phyloP scores from a whole-genome alignment of 2,113 vertebrate species.

The Jacana jacana region DNA sequence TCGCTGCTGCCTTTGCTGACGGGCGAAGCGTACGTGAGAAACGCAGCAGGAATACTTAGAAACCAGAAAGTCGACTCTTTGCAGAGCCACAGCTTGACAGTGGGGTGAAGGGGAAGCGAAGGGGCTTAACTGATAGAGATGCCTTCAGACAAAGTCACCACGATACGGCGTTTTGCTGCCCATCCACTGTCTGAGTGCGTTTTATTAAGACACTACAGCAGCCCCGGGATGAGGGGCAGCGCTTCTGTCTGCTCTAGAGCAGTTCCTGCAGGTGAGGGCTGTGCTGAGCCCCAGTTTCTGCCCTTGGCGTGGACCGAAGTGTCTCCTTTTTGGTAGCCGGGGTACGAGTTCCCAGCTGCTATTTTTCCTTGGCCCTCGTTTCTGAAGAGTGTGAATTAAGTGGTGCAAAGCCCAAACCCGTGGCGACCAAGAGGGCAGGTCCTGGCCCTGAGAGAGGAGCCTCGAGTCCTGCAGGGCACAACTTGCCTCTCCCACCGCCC shows the following conservation, averaged over 20 bases:
- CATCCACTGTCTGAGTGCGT: neutral
- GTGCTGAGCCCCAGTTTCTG: neutral
- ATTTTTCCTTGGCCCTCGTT: neutral
- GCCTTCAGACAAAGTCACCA: neutral
- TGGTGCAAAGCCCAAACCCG: rapidly evolving
- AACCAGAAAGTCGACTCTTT: neutral
- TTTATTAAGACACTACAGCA: neutral
- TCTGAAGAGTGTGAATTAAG: neutral
- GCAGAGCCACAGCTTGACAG: neutral
- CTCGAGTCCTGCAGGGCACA: neutral
- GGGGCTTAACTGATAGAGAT: neutral
- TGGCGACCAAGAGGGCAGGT: neutral
- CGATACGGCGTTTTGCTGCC: neutral
- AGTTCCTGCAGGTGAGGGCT: neutral
- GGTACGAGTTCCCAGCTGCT: rapidly evolving
- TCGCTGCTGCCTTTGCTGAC: rapidly evolving
- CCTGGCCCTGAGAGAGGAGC: neutral
- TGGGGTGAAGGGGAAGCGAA: neutral
- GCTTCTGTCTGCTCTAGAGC: neutral
- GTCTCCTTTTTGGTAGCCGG: neutral
- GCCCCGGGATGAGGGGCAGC: neutral
- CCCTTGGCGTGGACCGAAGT: rapidly evolving
- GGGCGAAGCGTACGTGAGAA: neutral
- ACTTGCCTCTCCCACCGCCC: too few relatives aligned
- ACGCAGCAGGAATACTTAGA: neutral